These are phyloP conservation scores for Cebidichthys violaceus DNA, from an alignment of 2,113 vertebrate species.

Conservation along the genomic window DNA sequence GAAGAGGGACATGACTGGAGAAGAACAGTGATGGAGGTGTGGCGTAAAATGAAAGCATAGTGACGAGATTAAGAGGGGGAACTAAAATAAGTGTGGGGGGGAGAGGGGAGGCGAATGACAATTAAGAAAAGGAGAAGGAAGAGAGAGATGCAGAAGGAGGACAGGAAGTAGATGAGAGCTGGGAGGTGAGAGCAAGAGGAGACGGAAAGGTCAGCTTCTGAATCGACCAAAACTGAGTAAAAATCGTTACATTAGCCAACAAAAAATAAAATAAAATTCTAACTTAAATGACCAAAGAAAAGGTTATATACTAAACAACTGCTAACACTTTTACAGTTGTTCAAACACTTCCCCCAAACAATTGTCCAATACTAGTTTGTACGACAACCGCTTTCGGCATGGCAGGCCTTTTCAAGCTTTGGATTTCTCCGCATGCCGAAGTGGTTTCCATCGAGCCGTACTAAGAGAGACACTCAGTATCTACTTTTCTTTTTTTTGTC, in stretches of 20 bases:
- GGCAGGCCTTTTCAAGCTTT: too few relatives aligned
- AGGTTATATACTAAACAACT: too few relatives aligned
- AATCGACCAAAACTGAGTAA: background rate
- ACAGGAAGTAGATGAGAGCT: background rate
- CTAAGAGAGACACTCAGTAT: too few relatives aligned
- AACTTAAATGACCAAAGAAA: too few relatives aligned
- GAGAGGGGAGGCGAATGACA: background rate
- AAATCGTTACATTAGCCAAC: background rate
- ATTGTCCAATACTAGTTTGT: too few relatives aligned
- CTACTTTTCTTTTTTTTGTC: background rate
- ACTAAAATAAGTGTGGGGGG: too few relatives aligned
- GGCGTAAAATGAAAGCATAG: slow-evolving; percentile 30
- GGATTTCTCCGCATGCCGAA: too few relatives aligned
- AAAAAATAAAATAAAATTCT: background rate
- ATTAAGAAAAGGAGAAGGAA: background rate
- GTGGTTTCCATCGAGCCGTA: too few relatives aligned
- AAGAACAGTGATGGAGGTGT: slow-evolving; percentile 23
- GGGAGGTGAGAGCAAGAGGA: background rate
- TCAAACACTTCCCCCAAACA: too few relatives aligned
- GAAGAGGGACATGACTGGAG: slow-evolving; percentile 16
- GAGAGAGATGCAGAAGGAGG: background rate
- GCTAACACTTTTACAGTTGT: too few relatives aligned
- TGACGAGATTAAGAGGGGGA: background rate
- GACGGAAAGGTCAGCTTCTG: background rate
- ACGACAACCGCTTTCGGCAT: too few relatives aligned